Percentiles rank a stretch among this genome's conserved stretches.
phyloP scores from a whole-genome alignment of 2,113 vertebrate genomes.

The Spizaetus ornatus region DNA sequence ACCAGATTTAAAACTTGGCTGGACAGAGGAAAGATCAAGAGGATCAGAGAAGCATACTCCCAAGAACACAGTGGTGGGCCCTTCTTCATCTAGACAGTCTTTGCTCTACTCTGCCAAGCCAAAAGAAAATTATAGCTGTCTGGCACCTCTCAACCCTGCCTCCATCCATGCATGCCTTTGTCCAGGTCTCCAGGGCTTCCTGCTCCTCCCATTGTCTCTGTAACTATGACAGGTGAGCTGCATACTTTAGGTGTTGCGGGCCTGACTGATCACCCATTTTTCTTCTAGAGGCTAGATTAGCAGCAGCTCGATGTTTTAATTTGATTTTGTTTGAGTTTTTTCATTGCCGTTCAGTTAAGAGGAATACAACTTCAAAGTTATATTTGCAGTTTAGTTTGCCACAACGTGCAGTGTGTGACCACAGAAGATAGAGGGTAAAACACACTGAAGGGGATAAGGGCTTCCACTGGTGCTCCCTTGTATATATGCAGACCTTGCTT shows the following conservation, averaged over 20 bases:
- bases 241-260: neutral
- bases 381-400: neutral
- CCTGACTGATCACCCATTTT: neutral
- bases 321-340: neutral
- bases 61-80: neutral
- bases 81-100: neutral
- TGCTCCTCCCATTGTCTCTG: neutral
- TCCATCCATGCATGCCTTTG: neutral
- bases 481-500: neutral
- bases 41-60: neutral
- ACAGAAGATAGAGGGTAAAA: neutral
- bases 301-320: neutral
- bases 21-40: neutral
- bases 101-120: neutral
- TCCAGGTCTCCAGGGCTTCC: neutral
- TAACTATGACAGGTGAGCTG: neutral
- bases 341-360: neutral
- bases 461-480: neutral
- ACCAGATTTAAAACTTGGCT: conserved; percentile 16
- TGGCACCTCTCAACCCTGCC: neutral
- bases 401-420: neutral
- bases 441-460: neutral
- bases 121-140: neutral
- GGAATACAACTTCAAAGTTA: neutral
- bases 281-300: neutral